Conservation (phyloP, 2,113 vertebrate species). For the Lepus timidus region DNA sequence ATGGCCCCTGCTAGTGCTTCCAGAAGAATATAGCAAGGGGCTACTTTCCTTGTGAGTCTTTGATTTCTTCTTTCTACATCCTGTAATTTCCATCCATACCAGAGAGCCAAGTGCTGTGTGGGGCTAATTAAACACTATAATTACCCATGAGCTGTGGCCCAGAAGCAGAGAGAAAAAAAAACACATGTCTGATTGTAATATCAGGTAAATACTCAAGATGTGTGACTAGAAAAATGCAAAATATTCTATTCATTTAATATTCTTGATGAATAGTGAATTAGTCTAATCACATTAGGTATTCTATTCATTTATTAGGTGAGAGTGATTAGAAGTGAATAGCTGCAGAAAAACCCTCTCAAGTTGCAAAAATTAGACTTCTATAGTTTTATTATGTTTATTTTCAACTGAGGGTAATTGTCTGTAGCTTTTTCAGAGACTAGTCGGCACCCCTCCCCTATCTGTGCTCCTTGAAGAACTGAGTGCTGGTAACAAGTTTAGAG, state of each 20-base stretch:
- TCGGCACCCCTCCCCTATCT: conserved; percentile 75
- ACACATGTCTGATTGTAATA: conserved; percentile 86
- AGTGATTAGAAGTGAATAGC: conserved; percentile 89
- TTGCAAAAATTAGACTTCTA: conserved; percentile 89
- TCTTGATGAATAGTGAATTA: conserved; percentile 89
- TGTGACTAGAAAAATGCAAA: conserved; percentile 86
- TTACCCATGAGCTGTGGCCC: conserved; percentile 80
- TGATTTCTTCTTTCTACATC: conserved; percentile 73
- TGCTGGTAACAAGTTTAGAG: background rate
- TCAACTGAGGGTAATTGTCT: conserved; percentile 88
- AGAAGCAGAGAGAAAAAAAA: conserved; percentile 79
- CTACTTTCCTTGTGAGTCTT: conserved; percentile 62
- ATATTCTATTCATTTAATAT: conserved; percentile 90
- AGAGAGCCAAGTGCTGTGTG: conserved; percentile 77
- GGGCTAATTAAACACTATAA: conserved; percentile 84
- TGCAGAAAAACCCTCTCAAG: conserved; percentile 87
- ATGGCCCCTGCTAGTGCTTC: conserved; percentile 1
- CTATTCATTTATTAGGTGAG: conserved; percentile 90
- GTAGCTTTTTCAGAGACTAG: conserved; percentile 80
- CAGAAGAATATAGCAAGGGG: conserved; percentile 24
- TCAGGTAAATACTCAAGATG: conserved; percentile 83
- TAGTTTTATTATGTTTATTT: conserved; percentile 90
- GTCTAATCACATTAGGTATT: conserved; percentile 90
- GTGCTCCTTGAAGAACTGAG: conserved; percentile 35
- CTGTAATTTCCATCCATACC: conserved; percentile 75